These are phyloP conservation scores for Sphaerophoria rueppellii DNA, from an alignment of 2,888 invertebrate species.

Conservation along the genomic window DNA sequence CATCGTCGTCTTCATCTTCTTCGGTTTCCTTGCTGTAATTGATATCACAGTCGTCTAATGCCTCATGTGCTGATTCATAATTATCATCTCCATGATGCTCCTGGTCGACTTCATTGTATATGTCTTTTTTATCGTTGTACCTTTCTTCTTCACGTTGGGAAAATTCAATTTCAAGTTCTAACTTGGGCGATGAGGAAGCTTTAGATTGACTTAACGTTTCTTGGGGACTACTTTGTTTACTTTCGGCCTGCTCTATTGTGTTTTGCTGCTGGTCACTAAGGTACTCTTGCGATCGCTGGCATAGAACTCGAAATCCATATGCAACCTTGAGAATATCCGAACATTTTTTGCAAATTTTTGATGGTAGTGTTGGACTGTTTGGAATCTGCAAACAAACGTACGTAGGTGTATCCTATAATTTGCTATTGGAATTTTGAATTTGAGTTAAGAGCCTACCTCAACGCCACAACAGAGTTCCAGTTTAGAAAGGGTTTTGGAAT, in stretches of 20 bases:
- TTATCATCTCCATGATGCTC: background rate
- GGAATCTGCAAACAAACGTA: constrained; percentile 45
- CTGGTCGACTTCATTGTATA: background rate
- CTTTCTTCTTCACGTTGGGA: constrained; percentile 5
- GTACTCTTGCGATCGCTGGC: constrained; percentile 79
- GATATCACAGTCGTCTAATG: background rate
- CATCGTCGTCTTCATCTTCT: background rate
- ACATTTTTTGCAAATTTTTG: constrained; percentile 77
- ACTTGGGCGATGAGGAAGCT: background rate
- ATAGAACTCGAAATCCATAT: constrained; percentile 79
- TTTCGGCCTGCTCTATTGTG: background rate
- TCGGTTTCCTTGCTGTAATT: background rate
- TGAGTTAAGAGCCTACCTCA: constrained; percentile 11
- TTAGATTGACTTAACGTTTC: background rate
- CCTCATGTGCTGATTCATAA: background rate
- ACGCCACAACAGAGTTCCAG: constrained; percentile 64
- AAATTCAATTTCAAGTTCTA: constrained; percentile 34
- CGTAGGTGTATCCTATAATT: too few relatives aligned
- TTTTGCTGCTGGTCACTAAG: constrained; percentile 57
- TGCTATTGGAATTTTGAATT: background rate
- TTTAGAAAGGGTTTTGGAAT: constrained; percentile 35
- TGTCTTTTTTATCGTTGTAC: constrained; percentile 2
- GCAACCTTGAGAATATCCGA: constrained; percentile 78
- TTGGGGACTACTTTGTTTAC: constrained; percentile 1
- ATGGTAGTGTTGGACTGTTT: constrained; percentile 73